Percentiles rank a stretch among this genome's conserved stretches.
These are phyloP conservation scores for Petrocephalus sullivani DNA, from an alignment of 2,797 vertebrate genomes.

Conservation along the genomic window DNA sequence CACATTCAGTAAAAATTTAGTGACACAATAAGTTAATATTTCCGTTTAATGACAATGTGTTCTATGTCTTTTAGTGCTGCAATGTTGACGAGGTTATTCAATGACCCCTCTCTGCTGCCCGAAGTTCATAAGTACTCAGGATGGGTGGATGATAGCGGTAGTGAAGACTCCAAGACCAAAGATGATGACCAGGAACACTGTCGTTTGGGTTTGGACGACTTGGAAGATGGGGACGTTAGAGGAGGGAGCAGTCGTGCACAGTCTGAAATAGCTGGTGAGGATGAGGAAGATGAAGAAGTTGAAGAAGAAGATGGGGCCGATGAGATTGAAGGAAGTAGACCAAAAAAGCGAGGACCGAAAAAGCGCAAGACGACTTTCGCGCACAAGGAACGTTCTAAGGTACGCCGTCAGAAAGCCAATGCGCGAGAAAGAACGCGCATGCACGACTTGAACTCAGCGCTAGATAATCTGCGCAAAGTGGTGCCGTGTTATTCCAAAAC, in stretches of 20 bases:
- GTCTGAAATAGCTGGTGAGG: slow-evolving; percentile 63
- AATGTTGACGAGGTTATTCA: slow-evolving; percentile 97
- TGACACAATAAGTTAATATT: background rate
- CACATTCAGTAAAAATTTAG: background rate
- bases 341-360: slow-evolving; percentile 96
- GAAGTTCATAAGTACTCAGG: slow-evolving; percentile 89
- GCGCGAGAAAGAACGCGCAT: slow-evolving; percentile 92
- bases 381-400: slow-evolving; percentile 81
- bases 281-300: slow-evolving; percentile 68
- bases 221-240: slow-evolving; percentile 42
- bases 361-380: slow-evolving; percentile 92
- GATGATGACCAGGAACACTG: slow-evolving; percentile 69
- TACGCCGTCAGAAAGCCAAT: slow-evolving; percentile 88
- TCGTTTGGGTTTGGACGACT: slow-evolving; percentile 54
- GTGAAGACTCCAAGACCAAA: slow-evolving; percentile 66
- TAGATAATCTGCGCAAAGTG: slow-evolving; percentile 96
- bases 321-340: slow-evolving; percentile 72
- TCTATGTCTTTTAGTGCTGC: slow-evolving; percentile 48
- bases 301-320: slow-evolving; percentile 71
- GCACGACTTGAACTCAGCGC: slow-evolving; percentile 93
- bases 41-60: slow-evolving; percentile 6
- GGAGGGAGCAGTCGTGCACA: slow-evolving; percentile 60
- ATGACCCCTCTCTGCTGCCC: slow-evolving; percentile 83
- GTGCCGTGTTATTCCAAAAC: slow-evolving; percentile 98
- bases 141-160: slow-evolving; percentile 79